Percentiles rank a stretch among this genome's conserved stretches.
These are phyloP conservation scores for Drosophila repleta DNA, from an alignment of 1,140 invertebrate genomes.

Conservation along the genomic window DNA sequence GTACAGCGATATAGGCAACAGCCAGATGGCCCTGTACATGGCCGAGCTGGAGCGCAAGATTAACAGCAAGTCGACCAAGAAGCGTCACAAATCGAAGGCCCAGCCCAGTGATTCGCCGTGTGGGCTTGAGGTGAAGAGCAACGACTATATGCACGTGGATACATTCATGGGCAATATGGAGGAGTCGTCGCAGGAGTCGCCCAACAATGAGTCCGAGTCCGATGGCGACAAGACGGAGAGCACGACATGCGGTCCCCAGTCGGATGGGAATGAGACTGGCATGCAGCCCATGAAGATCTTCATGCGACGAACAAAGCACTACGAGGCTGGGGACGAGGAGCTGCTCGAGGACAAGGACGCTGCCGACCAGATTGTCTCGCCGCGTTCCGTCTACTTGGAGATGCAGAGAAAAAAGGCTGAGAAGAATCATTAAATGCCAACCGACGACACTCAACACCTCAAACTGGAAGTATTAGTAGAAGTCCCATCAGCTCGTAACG, in stretches of 20 bases:
- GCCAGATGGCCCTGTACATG: conserved; percentile 49
- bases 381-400: conserved; percentile 50
- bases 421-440: conserved; percentile 28
- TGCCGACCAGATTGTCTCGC: conserved; percentile 45
- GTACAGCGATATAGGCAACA: conserved; percentile 23
- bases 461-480: conserved; percentile 4
- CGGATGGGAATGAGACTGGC: background rate
- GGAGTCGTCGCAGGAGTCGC: conserved; percentile 23
- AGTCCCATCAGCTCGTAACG: conserved; percentile 2
- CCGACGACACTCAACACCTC: background rate
- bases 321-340: conserved; percentile 16
- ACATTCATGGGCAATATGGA: conserved; percentile 52
- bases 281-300: conserved; percentile 60
- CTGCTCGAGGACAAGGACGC: conserved; percentile 2
- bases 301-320: conserved; percentile 50
- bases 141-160: conserved; percentile 24
- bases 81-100: conserved; percentile 43
- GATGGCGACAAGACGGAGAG: conserved; percentile 42
- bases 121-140: background rate
- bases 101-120: conserved; percentile 6
- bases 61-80: conserved; percentile 41
- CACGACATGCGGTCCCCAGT: conserved; percentile 18
- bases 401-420: conserved; percentile 45
- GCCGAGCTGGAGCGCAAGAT: conserved; percentile 49
- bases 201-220: conserved; percentile 30